Evolutionary conservation across 30 jellyfish, hydroid and myxozoan genomes (phyloP).

Genomic region (Catostylus mosaicus): DNA sequence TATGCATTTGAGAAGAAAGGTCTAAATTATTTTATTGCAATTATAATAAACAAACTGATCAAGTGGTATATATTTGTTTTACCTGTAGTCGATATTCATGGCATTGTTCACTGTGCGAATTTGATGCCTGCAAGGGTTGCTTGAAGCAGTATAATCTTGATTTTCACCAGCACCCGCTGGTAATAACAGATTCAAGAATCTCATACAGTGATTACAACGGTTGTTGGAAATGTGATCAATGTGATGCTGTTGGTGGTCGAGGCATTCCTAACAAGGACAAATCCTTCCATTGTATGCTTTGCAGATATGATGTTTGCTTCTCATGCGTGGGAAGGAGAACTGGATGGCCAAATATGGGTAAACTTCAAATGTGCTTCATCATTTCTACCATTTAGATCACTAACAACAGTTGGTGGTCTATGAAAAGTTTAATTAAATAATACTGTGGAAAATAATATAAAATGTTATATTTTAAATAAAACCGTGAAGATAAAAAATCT

Average conservation of each 20-base stretch:
- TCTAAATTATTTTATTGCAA: no score
- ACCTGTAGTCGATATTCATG: conserved; percentile 57
- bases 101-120: conserved; percentile 84
- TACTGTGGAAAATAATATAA: no score
- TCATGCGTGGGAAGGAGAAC: conserved; percentile 58
- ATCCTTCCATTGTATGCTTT: conserved; percentile 68
- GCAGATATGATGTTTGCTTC: conserved; percentile 73
- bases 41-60: no score
- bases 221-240: conserved; percentile 75
- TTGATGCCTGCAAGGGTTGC: conserved; percentile 85
- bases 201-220: conserved; percentile 79
- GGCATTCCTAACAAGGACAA: conserved; percentile 42
- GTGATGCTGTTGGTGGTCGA: conserved; percentile 61
- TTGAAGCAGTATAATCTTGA: conserved; percentile 47
- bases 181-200: conserved; percentile 61
- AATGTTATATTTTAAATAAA: no score
- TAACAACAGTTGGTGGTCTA: no score
- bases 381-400: no score
- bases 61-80: background rate
- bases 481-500: no score
- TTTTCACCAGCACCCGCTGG: conserved; percentile 82
- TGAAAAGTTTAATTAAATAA: no score
- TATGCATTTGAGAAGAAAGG: no score
- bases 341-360: conserved; percentile 62
- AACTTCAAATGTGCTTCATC: no score